These are phyloP conservation scores for Anolis sagrei DNA, from an alignment of 2,113 vertebrate species.

Conservation along the genomic window DNA sequence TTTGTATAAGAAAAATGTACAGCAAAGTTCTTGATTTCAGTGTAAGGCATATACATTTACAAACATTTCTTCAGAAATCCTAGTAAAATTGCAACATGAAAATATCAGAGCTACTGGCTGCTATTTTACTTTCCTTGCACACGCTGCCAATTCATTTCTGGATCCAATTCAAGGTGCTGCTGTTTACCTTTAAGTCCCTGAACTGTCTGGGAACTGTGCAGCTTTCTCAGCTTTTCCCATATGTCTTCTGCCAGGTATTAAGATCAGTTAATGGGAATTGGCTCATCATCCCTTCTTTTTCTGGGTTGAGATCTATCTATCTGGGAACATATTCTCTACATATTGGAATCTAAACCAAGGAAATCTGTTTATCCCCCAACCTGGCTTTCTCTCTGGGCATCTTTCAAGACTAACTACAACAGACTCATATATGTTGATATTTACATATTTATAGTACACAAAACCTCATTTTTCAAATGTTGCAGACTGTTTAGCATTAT, in stretches of 20 bases:
- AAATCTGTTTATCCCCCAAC: not conserved
- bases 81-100: not conserved
- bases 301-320: not conserved
- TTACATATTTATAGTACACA: not conserved
- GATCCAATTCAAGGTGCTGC: not conserved
- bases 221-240: not conserved
- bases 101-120: not conserved
- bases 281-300: not conserved
- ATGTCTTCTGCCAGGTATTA: not conserved
- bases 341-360: not conserved
- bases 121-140: not conserved
- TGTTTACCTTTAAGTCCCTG: not conserved
- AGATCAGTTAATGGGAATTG: not conserved
- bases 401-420: not conserved
- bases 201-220: not conserved
- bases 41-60: not conserved
- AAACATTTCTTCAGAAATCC: not conserved
- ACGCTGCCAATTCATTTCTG: conserved; percentile 10
- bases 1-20: not conserved
- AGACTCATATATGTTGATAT: not conserved
- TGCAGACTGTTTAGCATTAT: not conserved
- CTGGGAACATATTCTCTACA: not conserved
- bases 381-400: not conserved
- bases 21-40: not conserved
- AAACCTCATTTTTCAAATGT: not conserved